Evolutionary conservation across 2,113 vertebrate genomes (phyloP).

Genomic region (Cathartes aura): DNA sequence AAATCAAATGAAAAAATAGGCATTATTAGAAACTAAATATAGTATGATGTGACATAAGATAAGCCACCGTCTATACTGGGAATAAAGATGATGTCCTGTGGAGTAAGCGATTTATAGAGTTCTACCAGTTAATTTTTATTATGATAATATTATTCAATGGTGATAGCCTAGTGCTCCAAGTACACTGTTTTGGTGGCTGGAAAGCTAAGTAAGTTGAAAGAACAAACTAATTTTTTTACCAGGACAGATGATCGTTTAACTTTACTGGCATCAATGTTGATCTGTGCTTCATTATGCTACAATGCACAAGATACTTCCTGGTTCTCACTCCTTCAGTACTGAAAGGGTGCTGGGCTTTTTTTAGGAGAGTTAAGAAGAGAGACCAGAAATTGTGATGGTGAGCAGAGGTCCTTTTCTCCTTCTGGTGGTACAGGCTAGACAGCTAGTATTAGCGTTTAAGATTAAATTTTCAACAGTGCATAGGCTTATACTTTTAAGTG

Average conservation of each 20-base stretch:
- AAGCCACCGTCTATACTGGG: not conserved
- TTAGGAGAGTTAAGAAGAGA: not conserved
- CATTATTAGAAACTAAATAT: not conserved
- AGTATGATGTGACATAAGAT: not conserved
- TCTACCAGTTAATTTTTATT: not conserved
- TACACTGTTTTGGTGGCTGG: not conserved
- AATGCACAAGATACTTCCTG: not conserved
- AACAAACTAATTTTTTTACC: not conserved
- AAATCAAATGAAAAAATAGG: not conserved
- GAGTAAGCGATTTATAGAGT: not conserved
- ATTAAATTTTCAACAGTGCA: constrained; percentile 18
- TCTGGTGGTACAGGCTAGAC: not conserved
- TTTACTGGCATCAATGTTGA: not conserved
- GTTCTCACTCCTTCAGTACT: not conserved
- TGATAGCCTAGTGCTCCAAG: not conserved
- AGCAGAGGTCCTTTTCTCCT: not conserved
- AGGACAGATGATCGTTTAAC: not conserved
- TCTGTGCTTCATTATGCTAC: not conserved
- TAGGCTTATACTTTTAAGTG: not conserved
- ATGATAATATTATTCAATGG: not conserved
- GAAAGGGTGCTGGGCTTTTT: not conserved
- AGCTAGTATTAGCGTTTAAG: not conserved
- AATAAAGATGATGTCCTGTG: not conserved
- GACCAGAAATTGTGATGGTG: not conserved
- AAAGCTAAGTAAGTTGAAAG: not conserved